Base-by-base conservation (phyloP, 30 jellyfish, hydroid and myxozoan genomes). In the Cassiopea andromeda region DNA sequence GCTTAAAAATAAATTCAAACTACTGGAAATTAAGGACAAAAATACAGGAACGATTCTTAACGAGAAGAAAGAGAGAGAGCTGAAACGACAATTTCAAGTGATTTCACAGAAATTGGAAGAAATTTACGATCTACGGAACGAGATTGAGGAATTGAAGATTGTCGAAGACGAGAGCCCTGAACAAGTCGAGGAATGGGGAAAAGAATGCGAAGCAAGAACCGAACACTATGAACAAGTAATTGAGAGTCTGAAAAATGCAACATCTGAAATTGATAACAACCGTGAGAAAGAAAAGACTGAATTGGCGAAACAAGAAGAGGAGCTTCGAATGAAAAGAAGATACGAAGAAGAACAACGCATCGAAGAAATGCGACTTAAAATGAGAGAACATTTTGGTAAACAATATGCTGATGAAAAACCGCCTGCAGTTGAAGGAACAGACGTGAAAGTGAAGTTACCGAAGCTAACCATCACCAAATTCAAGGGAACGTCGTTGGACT, bases 371-470 rank as follows among this genome's bases (percentile, higher is more conserved):
- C 7, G 77, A 68, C 47, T 68, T 4, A 18, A 68, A n/a, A 17
- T 68, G 47, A 68, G 77, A 68, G 77, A 68, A n/a, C 77, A 68
- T 4, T 68, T 17, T n/a, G 8, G 47, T 17, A 17, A 18, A 17
- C 7, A 5, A 14, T n/a, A 68, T 18, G 44, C 77, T 43, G 77
- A 17, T 18, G 77, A 68, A 43, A 68, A 68, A 14, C 7, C 67
- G 46, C 60, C 19, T 38, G 70, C 70, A 60, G 64, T 61, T 71
- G 89, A 83, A 83, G 91, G 69, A 70, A 83, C 69, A 81, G 69
- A 70, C 68, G 7, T 83, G 75, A 16, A 83, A n/a, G 6, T 83
- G 74, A 68, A 81, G 69, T 76, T 60, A 48, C 84, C 68, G 75
- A 43, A 67, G 60, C 75, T 60, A 47, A 14, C 77, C 47, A 18